These are phyloP conservation scores for Ricordea florida DNA, from an alignment of 92 coral and sea anemone genomes.

Conservation along the genomic window DNA sequence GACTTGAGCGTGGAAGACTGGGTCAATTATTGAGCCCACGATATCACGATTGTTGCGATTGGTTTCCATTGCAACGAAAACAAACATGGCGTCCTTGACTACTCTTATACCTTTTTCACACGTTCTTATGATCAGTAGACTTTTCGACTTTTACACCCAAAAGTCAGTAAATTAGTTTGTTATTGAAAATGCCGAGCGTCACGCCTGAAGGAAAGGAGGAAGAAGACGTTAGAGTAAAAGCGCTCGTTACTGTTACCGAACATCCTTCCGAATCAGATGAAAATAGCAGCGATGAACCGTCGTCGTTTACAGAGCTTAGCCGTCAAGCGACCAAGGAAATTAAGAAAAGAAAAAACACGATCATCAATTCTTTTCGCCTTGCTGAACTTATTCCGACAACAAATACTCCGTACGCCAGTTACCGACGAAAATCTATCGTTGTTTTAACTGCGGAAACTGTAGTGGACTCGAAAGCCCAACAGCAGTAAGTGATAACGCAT, in stretches of 20 bases:
- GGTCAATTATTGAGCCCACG: slow-evolving; percentile 21
- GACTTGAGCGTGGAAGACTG: neutral
- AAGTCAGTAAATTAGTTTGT: neutral
- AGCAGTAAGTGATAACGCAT: slow-evolving; percentile 99
- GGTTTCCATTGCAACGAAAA: slow-evolving; percentile 35
- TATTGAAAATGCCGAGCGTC: slow-evolving; percentile 1
- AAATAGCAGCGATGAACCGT: slow-evolving; percentile 42
- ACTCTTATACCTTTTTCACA: neutral
- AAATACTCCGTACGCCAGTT: slow-evolving; percentile 76
- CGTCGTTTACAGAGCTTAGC: slow-evolving; percentile 44
- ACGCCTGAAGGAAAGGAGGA: neutral
- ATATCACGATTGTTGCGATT: neutral
- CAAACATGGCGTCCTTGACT: slow-evolving; percentile 17
- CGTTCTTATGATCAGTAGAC: neutral
- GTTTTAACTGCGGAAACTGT: slow-evolving; percentile 75
- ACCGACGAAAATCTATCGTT: slow-evolving; percentile 78
- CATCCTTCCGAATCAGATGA: slow-evolving; percentile 43
- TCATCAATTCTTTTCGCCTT: slow-evolving; percentile 92
- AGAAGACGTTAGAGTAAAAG: neutral
- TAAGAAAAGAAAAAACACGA: slow-evolving; percentile 75
- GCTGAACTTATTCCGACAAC: slow-evolving; percentile 83
- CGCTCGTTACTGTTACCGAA: neutral
- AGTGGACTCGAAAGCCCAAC: slow-evolving; percentile 74
- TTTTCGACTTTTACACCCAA: neutral
- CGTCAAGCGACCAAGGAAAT: slow-evolving; percentile 75